Base-by-base conservation (phyloP, 2,113 vertebrate genomes). In the Ptyas mucosa region DNA sequence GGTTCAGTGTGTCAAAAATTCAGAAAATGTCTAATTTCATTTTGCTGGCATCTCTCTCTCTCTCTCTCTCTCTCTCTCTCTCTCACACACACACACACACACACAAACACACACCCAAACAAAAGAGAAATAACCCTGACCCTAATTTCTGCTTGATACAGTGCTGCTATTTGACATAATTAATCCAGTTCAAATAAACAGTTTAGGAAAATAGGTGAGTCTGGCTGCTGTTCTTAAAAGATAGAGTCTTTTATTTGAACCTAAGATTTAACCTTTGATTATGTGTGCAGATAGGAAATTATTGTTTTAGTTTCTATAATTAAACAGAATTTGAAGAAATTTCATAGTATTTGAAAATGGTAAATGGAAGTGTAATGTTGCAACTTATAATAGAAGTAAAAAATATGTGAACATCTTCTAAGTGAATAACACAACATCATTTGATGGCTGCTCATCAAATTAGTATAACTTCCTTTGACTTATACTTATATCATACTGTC, bases 391-490 rank as follows among this genome's bases (percentile, higher is more conserved):
- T 34, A 53, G 89, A 90, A 90, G 29, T 29, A 11, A 87, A 23
- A 29, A 8, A 53, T 23, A 5, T 43, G 2, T 26, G 12, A 89
- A 11, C 8, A 85, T 34, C 4, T 3, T 85, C 34, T 46, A 15
- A 85, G n/a, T 49, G 61, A 49, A 23, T 52, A 90, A 51, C 58
- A 49, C 94, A 55, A 51, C 95, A 55, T 53, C 58, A 29, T 61
- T 64, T 64, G 24, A 29, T 64, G 91, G 53, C 24, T 88, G 53
- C 64, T 85, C 51, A 55, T 55, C 24, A 88, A 94, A 94, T 95
- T 87, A 57, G 61, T 21, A 34, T 91, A 1, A 51, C 0, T 0
- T 0, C 61, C 15, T 75, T 51, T 87, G 26, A 88, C 54, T 20
- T 3, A 26, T 88, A 57, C 23, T 15, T 8, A 8, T 93, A 24